These are phyloP conservation scores for Platyura marginata DNA, from an alignment of 1,140 invertebrate species.

Conservation along the genomic window DNA sequence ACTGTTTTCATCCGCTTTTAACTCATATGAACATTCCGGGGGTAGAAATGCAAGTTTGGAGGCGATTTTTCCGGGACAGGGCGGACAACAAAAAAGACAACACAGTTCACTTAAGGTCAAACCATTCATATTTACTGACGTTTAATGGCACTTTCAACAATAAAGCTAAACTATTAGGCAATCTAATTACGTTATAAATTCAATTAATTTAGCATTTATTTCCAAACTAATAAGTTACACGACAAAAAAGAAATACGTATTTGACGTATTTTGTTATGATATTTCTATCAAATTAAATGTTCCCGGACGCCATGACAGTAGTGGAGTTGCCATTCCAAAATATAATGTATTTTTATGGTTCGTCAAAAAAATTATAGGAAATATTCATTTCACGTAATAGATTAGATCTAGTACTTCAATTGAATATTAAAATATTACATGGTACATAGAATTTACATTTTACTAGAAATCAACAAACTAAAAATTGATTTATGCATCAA, in stretches of 20 bases:
- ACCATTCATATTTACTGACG: conserved; percentile 5
- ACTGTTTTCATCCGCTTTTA: conserved; percentile 18
- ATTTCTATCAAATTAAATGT: neutral
- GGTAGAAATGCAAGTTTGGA: conserved; percentile 61
- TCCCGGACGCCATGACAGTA: neutral
- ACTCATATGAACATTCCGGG: conserved; percentile 47
- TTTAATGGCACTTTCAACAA: neutral
- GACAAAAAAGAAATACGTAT: no score
- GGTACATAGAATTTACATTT: no score
- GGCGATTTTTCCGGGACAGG: conserved; percentile 50
- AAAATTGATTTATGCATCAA: no score
- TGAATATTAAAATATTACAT: no score
- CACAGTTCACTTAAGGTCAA: conserved; percentile 42
- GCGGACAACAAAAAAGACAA: conserved; percentile 61
- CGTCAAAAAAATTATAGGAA: no score
- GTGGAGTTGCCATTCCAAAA: no score
- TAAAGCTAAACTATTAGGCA: conserved; percentile 9
- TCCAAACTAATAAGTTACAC: neutral
- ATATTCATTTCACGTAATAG: no score
- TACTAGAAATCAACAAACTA: no score
- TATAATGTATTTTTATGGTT: no score
- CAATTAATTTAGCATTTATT: no score
- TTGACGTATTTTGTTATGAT: neutral
- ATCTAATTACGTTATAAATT: no score
- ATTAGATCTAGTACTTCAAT: no score